Percentiles rank a stretch among this genome's conserved stretches.
phyloP scores from a whole-genome alignment of 2,113 vertebrate species.

The Mormyrus lacerda region DNA sequence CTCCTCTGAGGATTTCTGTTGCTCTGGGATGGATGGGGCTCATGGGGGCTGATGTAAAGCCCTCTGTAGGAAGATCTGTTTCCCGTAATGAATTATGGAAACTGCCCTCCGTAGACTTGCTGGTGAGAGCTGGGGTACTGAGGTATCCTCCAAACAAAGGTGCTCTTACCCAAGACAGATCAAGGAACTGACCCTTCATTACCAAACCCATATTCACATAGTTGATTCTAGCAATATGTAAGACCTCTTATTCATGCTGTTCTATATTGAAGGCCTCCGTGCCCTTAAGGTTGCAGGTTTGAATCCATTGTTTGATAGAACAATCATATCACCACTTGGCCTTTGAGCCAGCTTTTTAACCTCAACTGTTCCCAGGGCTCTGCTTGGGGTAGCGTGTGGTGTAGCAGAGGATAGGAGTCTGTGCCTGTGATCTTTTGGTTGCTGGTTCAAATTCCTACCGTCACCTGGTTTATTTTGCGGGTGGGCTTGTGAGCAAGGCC shows the following conservation, averaged over 20 bases:
- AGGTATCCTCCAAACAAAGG: not conserved
- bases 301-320: not conserved
- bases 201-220: not conserved
- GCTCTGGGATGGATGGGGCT: not conserved
- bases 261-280: not conserved
- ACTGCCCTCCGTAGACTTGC: not conserved
- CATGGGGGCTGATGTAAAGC: not conserved
- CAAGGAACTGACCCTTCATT: not conserved
- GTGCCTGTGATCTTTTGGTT: not conserved
- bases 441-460: not conserved
- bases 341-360: not conserved
- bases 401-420: not conserved
- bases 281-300: not conserved
- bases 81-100: constrained; percentile 1
- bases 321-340: not conserved
- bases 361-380: not conserved
- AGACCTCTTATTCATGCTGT: not conserved
- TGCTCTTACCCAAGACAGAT: not conserved
- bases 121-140: not conserved
- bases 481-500: not conserved
- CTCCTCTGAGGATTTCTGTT: not conserved
- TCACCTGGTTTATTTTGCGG: not conserved
- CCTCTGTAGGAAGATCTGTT: not conserved
- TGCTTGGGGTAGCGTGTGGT: not conserved
- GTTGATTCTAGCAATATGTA: not conserved